These are phyloP conservation scores for Drosophila colorata DNA, from an alignment of 2,888 invertebrate genomes.

Conservation along the genomic window DNA sequence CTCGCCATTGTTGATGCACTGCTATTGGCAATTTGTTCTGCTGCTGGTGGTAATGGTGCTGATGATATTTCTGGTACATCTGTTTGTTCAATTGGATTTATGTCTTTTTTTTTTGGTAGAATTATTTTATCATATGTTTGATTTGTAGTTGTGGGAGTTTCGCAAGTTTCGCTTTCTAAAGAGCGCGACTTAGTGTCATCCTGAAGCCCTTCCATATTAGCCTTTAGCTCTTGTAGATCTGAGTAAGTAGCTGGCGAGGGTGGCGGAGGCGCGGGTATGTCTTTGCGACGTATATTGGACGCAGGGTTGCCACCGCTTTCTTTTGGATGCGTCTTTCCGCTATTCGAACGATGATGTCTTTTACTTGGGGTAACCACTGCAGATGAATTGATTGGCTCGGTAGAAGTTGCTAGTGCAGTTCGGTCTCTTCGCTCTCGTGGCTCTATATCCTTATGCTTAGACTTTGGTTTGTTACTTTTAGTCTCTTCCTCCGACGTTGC, in stretches of 20 bases:
- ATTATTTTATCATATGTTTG: background rate
- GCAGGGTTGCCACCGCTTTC: slow-evolving; percentile 13
- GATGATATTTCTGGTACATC: slow-evolving; percentile 4
- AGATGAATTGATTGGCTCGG: background rate
- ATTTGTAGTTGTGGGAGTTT: slow-evolving; percentile 39
- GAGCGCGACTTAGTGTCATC: slow-evolving; percentile 75
- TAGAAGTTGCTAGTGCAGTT: slow-evolving; percentile 12
- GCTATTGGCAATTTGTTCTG: slow-evolving; percentile 24
- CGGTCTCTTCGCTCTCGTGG: slow-evolving; percentile 39
- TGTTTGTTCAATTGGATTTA: background rate
- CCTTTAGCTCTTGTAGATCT: slow-evolving; percentile 79
- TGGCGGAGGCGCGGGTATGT: slow-evolving; percentile 80
- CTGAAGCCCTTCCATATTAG: slow-evolving; percentile 74
- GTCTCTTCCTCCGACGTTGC: slow-evolving; percentile 28
- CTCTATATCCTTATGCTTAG: slow-evolving; percentile 54
- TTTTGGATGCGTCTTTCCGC: slow-evolving; percentile 50
- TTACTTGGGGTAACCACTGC: slow-evolving; percentile 24
- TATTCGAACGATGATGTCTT: slow-evolving; percentile 62
- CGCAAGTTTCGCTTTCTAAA: slow-evolving; percentile 60
- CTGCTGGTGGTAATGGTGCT: slow-evolving; percentile 21
- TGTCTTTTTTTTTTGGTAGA: background rate
- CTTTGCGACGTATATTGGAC: slow-evolving; percentile 64
- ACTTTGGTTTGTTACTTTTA: slow-evolving; percentile 45
- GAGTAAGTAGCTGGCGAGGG: slow-evolving; percentile 82
- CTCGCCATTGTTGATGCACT: slow-evolving; percentile 20